phyloP scores from a whole-genome alignment of 2,113 vertebrate genomes.

The Pardalotus punctatus region DNA sequence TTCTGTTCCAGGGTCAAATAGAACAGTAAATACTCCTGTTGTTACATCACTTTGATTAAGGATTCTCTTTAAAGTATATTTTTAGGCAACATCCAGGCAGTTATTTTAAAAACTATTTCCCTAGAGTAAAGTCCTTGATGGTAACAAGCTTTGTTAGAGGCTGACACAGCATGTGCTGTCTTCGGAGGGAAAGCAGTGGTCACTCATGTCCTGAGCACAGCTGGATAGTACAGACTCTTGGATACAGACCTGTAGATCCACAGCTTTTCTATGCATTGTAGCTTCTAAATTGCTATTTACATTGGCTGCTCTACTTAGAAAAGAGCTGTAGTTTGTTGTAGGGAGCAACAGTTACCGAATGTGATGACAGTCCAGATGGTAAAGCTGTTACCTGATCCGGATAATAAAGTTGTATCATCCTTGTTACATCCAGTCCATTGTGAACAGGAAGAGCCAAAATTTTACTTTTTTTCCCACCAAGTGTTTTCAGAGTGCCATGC shows the following conservation, averaged over 20 bases:
- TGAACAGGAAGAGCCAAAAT: background rate
- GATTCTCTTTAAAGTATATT: slow-evolving; percentile 10
- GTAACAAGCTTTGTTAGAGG: background rate
- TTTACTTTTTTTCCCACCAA: background rate
- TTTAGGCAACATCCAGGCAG: background rate
- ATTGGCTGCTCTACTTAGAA: background rate
- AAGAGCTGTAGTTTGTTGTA: background rate
- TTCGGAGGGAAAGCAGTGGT: background rate
- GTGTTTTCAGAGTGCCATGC: background rate
- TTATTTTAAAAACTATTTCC: background rate
- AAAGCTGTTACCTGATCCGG: background rate
- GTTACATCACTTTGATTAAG: background rate
- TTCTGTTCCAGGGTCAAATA: background rate
- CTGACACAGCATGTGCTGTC: background rate
- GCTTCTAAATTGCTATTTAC: background rate
- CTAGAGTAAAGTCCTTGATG: background rate
- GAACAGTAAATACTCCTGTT: background rate
- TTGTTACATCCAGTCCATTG: background rate
- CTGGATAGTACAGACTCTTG: background rate
- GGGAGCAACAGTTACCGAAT: background rate
- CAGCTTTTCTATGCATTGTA: background rate
- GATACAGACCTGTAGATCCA: background rate
- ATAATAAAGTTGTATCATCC: background rate
- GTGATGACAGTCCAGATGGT: background rate
- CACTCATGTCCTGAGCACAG: background rate